phyloP scores from a whole-genome alignment of 2,113 vertebrate genomes.

The Cyprinodon variegatus region DNA sequence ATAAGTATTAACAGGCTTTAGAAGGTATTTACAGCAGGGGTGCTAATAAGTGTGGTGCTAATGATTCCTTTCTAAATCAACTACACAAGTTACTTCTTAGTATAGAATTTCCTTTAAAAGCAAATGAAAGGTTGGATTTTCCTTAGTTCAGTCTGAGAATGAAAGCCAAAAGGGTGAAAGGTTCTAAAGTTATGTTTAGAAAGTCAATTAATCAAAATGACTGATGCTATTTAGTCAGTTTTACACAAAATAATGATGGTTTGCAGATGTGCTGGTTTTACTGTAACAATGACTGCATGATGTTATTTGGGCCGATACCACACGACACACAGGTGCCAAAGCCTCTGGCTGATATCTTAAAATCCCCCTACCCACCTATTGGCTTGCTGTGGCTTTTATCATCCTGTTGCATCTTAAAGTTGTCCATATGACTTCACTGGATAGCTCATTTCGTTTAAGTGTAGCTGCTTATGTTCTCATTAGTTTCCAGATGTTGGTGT shows the following conservation, averaged over 20 bases:
- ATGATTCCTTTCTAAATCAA: neutral
- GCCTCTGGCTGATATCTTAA: conserved; percentile 46
- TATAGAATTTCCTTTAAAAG: neutral
- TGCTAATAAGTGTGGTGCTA: neutral
- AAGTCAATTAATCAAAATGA: neutral
- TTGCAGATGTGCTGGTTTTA: conserved; percentile 44
- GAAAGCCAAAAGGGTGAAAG: neutral
- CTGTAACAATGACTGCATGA: conserved; percentile 28
- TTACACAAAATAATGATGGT: conserved; percentile 24
- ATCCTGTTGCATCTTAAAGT: conserved; percentile 47
- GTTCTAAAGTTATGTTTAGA: too few relatives aligned
- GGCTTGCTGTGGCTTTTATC: conserved; percentile 51
- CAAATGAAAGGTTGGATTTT: neutral
- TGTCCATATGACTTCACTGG: conserved; percentile 33
- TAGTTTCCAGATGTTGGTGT: conserved; percentile 53
- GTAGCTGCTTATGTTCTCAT: conserved; percentile 44
- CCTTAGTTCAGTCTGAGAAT: neutral
- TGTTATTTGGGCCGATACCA: conserved; percentile 2
- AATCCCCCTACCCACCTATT: conserved; percentile 26
- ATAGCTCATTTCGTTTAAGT: conserved; percentile 46
- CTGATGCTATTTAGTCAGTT: neutral
- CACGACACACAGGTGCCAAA: conserved; percentile 49
- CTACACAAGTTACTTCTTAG: neutral
- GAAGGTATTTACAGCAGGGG: neutral
- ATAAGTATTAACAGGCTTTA: neutral